phyloP scores from a whole-genome alignment of 1,140 invertebrate species.

The Bombus fervidus region DNA sequence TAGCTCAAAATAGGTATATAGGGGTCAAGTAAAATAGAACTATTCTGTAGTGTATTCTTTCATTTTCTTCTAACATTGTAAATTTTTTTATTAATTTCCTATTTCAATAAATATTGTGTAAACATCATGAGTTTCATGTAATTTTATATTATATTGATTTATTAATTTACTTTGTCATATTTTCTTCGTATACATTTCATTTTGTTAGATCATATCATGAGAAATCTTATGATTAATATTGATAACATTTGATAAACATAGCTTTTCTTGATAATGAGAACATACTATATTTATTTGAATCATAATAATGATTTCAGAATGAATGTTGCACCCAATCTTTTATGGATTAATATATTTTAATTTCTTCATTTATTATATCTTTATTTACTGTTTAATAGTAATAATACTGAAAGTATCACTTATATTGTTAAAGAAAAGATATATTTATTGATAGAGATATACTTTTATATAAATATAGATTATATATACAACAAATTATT shows the following conservation, averaged over 20 bases:
- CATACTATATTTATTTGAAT: background rate
- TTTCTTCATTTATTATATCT: background rate
- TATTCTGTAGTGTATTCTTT: background rate
- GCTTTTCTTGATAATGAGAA: background rate
- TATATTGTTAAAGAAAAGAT: background rate
- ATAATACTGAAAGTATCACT: background rate
- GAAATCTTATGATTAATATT: slow-evolving; percentile 9
- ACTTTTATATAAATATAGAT: background rate
- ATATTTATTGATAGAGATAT: background rate
- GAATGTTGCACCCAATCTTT: background rate
- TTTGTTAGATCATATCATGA: background rate
- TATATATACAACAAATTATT: too few species aligned
- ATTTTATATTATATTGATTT: background rate
- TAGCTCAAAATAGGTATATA: slow-evolving; percentile 50
- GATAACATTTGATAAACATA: slow-evolving; percentile 20
- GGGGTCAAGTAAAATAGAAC: slow-evolving; percentile 10
- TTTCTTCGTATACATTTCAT: background rate
- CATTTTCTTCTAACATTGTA: background rate
- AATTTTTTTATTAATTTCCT: background rate
- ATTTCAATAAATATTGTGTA: background rate
- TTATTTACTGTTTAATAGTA: background rate
- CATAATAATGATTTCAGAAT: background rate
- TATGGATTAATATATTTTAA: background rate
- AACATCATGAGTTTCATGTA: background rate
- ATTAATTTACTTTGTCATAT: background rate